Evolutionary conservation across 2,888 invertebrate genomes (phyloP).

Genomic region (Coleophora flavipennella): DNA sequence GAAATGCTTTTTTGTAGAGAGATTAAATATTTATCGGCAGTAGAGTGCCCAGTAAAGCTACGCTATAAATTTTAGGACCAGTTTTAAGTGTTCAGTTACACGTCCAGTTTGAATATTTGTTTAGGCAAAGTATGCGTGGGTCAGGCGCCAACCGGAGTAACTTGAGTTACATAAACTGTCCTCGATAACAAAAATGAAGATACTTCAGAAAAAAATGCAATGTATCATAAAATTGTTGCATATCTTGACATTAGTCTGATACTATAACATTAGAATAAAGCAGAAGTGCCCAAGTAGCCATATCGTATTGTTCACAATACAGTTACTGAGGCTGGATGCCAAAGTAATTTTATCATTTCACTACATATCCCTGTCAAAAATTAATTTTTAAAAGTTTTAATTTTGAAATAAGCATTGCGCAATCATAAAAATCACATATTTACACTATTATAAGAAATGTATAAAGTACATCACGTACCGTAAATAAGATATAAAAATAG

Average conservation of each 20-base stretch:
- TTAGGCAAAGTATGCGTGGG: conserved; percentile 62
- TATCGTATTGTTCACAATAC: too few relatives aligned
- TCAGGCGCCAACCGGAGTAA: conserved; percentile 39
- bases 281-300: too few relatives aligned
- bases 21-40: conserved; percentile 17
- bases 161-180: conserved; percentile 34
- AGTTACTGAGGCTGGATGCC: not conserved
- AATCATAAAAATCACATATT: conserved; percentile 61
- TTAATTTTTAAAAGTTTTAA: conserved; percentile 31
- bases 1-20: conserved; percentile 26
- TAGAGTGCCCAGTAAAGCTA: conserved; percentile 32
- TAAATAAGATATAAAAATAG: conserved; percentile 61
- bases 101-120: conserved; percentile 58
- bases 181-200: conserved; percentile 36
- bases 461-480: conserved; percentile 65
- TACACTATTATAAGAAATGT: conserved; percentile 66
- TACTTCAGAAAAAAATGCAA: conserved; percentile 17
- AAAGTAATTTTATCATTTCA: conserved; percentile 19
- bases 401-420: conserved; percentile 49
- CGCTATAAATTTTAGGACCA: conserved; percentile 53
- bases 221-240: conserved; percentile 22
- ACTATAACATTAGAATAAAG: too few relatives aligned
- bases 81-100: conserved; percentile 63
- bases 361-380: conserved; percentile 34
- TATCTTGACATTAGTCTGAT: conserved; percentile 26